phyloP scores from a whole-genome alignment of 1,140 invertebrate genomes.

The Orius laevigatus region DNA sequence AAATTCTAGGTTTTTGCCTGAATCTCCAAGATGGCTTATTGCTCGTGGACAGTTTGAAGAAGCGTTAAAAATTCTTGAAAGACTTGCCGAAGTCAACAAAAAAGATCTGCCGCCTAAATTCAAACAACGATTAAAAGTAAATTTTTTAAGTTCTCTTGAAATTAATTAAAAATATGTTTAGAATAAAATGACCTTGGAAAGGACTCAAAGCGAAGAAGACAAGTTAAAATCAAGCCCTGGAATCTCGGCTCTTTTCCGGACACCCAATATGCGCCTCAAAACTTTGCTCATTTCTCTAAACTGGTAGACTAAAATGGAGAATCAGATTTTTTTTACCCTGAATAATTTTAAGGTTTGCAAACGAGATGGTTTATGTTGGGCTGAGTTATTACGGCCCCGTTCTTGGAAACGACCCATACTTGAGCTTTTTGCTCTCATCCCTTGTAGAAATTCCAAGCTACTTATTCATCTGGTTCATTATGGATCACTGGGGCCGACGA shows the following conservation, averaged over 20 bases:
- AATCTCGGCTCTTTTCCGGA: conserved; percentile 53
- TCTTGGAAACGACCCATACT: conserved; percentile 64
- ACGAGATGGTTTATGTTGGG: conserved; percentile 70
- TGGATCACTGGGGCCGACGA: conserved; percentile 64
- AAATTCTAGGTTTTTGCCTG: conserved; percentile 49
- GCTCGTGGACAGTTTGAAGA: conserved; percentile 62
- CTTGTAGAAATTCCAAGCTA: conserved; percentile 74
- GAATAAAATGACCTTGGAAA: conserved; percentile 48
- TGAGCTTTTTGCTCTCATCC: conserved; percentile 71
- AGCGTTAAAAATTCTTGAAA: conserved; percentile 57
- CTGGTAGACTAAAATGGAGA: conserved; percentile 30
- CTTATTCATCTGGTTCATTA: conserved; percentile 63
- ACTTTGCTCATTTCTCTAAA: conserved; percentile 40
- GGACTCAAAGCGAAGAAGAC: conserved; percentile 41
- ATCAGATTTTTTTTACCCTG: too few species aligned
- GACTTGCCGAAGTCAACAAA: conserved; percentile 56
- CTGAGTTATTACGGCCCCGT: conserved; percentile 74
- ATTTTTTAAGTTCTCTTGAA: not conserved
- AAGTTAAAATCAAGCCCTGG: conserved; percentile 41
- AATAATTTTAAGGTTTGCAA: conserved; percentile 35
- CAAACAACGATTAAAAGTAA: conserved; percentile 27
- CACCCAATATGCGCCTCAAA: conserved; percentile 70
- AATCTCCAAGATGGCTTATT: conserved; percentile 70
- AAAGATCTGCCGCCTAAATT: conserved; percentile 55
- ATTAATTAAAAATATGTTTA: conserved; percentile 21